Evolutionary conservation across 2,797 vertebrate genomes (phyloP).

Genomic region (Lagocephalus sceleratus): DNA sequence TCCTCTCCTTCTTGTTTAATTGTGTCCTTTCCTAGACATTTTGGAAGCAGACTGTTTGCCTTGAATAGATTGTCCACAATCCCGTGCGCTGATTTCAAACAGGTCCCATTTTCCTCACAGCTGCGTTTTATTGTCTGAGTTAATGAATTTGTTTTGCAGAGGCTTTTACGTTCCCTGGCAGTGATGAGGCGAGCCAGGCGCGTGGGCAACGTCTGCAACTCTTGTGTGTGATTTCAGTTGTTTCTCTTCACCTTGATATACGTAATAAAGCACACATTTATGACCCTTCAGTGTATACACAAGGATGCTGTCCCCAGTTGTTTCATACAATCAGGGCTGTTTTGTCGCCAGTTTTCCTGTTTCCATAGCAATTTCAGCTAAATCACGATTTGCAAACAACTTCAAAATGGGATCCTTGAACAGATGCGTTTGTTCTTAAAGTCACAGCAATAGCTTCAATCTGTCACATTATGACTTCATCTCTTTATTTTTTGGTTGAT

Average conservation of each 20-base stretch:
- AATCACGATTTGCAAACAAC: constrained; percentile 19
- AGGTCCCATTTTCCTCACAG: constrained; percentile 61
- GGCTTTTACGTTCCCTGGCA: constrained; percentile 70
- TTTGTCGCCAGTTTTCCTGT: constrained; percentile 14
- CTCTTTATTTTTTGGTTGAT: constrained; percentile 33
- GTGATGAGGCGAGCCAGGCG: constrained; percentile 54
- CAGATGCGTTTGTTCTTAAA: constrained; percentile 43
- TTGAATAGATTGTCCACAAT: constrained; percentile 51
- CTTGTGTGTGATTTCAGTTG: constrained; percentile 46
- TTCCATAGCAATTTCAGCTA: constrained; percentile 13
- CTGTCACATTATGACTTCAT: constrained; percentile 46
- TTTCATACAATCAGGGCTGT: constrained; percentile 15
- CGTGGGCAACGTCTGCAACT: constrained; percentile 52
- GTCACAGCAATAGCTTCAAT: constrained; percentile 36
- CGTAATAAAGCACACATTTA: constrained; percentile 17
- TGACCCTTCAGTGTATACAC: constrained; percentile 2
- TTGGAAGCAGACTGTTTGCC: constrained; percentile 49
- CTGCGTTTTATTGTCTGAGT: constrained; percentile 74
- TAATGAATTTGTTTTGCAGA: constrained; percentile 77
- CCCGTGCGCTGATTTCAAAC: constrained; percentile 65
- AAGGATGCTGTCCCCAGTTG: constrained; percentile 10
- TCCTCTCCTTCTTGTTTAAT: neutral
- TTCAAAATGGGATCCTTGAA: constrained; percentile 7
- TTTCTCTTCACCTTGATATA: constrained; percentile 33
- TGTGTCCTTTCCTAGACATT: constrained; percentile 23